Conservation (phyloP, 2,113 vertebrate genomes). For the Pholis gunnellus region DNA sequence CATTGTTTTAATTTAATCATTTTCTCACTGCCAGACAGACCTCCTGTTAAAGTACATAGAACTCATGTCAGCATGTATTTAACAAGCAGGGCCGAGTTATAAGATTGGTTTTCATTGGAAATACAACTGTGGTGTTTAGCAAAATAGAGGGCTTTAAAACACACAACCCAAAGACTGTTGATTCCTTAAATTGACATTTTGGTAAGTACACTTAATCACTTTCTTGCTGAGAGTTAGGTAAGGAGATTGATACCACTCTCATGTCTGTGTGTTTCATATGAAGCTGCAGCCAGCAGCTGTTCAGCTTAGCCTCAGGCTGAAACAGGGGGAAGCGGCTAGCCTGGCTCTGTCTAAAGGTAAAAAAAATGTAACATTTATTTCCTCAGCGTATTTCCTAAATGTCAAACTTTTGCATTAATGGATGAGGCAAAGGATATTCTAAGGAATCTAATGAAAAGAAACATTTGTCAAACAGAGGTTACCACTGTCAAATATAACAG, state of each 20-base stretch:
- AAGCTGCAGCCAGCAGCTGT: neutral
- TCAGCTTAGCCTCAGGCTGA: neutral
- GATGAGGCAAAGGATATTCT: neutral
- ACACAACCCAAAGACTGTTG: neutral
- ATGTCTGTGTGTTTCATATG: neutral
- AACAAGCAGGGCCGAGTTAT: constrained; percentile 10
- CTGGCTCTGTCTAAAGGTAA: too few relatives aligned
- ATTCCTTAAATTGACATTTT: neutral
- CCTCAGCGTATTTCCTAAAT: neutral
- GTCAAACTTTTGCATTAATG: neutral
- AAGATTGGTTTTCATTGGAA: neutral
- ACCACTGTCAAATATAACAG: neutral
- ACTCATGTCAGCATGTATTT: constrained; percentile 25
- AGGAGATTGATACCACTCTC: neutral
- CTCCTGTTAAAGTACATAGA: constrained; percentile 31
- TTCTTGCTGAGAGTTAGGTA: neutral
- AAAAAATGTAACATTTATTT: too few relatives aligned
- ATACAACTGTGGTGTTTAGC: neutral
- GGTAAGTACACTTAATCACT: neutral
- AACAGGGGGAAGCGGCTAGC: neutral
- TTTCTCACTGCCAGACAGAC: constrained; percentile 47
- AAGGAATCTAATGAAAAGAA: neutral
- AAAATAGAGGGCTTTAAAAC: neutral
- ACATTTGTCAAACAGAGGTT: neutral
- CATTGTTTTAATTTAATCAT: constrained; percentile 78